Conservation (phyloP, 2,888 invertebrate genomes). For the Xestoiulus laeticollis region DNA sequence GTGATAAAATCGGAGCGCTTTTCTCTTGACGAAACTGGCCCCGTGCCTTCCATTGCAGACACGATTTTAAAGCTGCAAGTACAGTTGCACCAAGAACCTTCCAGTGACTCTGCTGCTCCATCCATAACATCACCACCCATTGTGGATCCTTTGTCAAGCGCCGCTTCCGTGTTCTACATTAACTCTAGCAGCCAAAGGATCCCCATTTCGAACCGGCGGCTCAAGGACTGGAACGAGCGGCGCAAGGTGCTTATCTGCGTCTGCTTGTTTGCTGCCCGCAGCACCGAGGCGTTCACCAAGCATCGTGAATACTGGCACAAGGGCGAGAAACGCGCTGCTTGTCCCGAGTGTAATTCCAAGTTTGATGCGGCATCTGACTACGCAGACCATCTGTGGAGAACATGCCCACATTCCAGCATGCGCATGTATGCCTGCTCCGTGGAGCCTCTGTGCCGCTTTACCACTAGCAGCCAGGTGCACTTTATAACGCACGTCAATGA, state of each 20-base stretch:
- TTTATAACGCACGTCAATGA: constrained; percentile 51
- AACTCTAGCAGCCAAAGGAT: neutral
- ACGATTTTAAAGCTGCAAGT: constrained; percentile 13
- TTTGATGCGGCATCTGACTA: neutral
- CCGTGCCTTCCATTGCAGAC: constrained; percentile 44
- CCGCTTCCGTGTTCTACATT: neutral
- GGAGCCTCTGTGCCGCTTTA: constrained; percentile 53
- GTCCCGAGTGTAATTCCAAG: constrained; percentile 18
- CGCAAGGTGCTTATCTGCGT: constrained; percentile 45
- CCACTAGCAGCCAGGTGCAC: constrained; percentile 48
- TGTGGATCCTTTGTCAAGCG: neutral
- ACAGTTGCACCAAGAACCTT: neutral
- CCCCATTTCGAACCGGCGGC: neutral
- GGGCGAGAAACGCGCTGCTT: neutral
- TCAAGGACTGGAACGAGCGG: constrained; percentile 48
- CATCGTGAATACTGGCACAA: constrained; percentile 40
- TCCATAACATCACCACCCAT: neutral
- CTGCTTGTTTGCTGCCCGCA: neutral
- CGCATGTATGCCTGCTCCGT: constrained; percentile 45
- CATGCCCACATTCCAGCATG: neutral
- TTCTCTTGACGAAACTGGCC: neutral
- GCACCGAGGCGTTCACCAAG: constrained; percentile 30
- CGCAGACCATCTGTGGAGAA: constrained; percentile 14
- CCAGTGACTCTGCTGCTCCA: neutral
- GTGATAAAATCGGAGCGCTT: neutral